Percentiles rank a stretch among this genome's conserved stretches.
Conservation (phyloP, 1,140 invertebrate species). For the Heliconius hermathena region DNA sequence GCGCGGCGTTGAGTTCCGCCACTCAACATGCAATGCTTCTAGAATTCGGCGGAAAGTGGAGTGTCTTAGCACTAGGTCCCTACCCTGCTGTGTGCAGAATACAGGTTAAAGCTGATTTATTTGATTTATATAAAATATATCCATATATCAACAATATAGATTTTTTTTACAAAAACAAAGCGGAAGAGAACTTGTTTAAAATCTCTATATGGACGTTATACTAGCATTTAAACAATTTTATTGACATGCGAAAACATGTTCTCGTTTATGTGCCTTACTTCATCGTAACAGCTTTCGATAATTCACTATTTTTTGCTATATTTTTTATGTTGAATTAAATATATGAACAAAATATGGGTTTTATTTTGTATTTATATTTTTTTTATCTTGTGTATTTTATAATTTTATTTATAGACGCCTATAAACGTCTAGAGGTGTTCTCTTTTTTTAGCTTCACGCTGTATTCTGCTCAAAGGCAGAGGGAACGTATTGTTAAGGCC, state of each 20-base stretch:
- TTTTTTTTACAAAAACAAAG: neutral
- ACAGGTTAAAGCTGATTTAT: too few relatives aligned
- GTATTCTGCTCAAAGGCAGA: too few relatives aligned
- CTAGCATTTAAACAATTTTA: neutral
- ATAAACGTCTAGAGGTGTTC: too few relatives aligned
- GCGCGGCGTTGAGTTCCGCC: too few relatives aligned
- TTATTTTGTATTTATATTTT: neutral
- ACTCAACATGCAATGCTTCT: too few relatives aligned
- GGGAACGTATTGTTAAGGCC: too few relatives aligned
- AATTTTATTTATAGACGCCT: too few relatives aligned
- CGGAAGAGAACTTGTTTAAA: neutral
- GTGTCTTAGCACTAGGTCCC: too few relatives aligned
- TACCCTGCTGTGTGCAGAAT: too few relatives aligned
- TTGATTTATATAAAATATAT: neutral
- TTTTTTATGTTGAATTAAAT: neutral
- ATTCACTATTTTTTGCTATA: neutral
- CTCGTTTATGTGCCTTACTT: neutral
- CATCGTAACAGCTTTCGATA: neutral
- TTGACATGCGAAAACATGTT: constrained; percentile 10
- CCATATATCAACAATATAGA: neutral
- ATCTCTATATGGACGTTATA: neutral
- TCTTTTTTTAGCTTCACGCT: too few relatives aligned
- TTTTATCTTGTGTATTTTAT: too few relatives aligned
- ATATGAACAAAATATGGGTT: neutral
- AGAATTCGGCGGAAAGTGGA: too few relatives aligned